Evolutionary conservation across 2,888 invertebrate species (phyloP).

Genomic region (Epistrophella euchroma): DNA sequence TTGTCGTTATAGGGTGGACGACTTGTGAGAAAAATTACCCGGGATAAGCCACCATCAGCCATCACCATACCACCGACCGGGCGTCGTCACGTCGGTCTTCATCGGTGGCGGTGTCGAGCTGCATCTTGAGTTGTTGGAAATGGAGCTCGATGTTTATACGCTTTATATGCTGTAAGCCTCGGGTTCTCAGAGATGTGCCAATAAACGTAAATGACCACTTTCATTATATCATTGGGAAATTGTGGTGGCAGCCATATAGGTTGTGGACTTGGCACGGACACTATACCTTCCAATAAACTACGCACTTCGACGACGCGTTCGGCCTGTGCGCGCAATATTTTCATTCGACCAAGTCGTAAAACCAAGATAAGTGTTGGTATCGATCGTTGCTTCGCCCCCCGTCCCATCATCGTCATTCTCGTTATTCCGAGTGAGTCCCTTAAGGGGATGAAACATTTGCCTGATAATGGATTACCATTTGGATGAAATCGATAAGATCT

Average conservation of each 20-base stretch:
- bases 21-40: conserved; percentile 54
- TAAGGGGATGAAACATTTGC: conserved; percentile 30
- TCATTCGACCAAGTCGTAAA: conserved; percentile 63
- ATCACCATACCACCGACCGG: not conserved
- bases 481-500: conserved; percentile 69
- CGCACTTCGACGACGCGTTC: not conserved
- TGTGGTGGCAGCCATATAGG: conserved; percentile 66
- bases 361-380: conserved; percentile 66
- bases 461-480: conserved; percentile 63
- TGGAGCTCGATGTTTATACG: conserved; percentile 3
- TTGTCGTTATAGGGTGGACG: conserved; percentile 19
- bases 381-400: conserved; percentile 46
- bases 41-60: conserved; percentile 55
- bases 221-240: conserved; percentile 75
- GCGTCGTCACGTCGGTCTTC: too few species aligned
- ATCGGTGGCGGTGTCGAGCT: not conserved
- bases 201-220: conserved; percentile 75
- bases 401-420: not conserved
- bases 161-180: not conserved
- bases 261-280: conserved; percentile 14
- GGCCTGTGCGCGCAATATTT: conserved; percentile 54
- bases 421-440: not conserved
- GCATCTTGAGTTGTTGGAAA: conserved; percentile 10
- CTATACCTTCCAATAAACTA: conserved; percentile 31
- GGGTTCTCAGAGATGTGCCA: conserved; percentile 62